phyloP scores from a whole-genome alignment of 2,888 invertebrate genomes.

The Idaea straminata region DNA sequence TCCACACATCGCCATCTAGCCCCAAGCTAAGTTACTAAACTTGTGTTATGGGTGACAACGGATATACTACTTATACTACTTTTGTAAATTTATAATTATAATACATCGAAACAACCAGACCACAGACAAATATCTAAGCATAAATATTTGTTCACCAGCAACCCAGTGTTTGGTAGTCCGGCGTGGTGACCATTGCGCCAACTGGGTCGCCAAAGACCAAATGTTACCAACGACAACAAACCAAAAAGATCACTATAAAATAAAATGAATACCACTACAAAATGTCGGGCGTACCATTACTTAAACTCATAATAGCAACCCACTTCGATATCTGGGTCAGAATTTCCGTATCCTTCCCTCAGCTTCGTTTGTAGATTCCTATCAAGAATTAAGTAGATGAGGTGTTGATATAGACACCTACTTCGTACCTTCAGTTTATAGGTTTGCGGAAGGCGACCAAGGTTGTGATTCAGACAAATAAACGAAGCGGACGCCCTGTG shows the following conservation, averaged over 20 bases:
- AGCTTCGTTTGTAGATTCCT: background rate
- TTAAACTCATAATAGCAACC: background rate
- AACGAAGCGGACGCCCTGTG: too few species aligned
- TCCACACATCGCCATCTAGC: too few species aligned
- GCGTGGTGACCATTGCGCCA: too few species aligned
- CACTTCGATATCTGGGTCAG: background rate
- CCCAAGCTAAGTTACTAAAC: too few species aligned
- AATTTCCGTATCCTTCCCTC: background rate
- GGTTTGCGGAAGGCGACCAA: background rate
- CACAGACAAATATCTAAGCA: too few species aligned
- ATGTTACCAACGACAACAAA: background rate
- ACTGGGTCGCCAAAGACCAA: too few species aligned
- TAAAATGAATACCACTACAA: background rate
- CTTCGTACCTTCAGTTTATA: background rate
- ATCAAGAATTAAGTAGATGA: background rate
- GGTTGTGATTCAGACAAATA: background rate
- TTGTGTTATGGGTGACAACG: too few species aligned
- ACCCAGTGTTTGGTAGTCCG: too few species aligned
- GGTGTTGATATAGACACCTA: background rate
- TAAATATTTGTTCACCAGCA: too few species aligned
- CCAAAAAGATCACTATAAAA: background rate
- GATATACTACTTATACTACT: too few species aligned
- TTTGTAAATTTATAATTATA: too few species aligned
- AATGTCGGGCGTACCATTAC: background rate
- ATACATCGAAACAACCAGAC: too few species aligned